phyloP scores from a whole-genome alignment of 2,113 vertebrate genomes.

The Indicator maculatus region DNA sequence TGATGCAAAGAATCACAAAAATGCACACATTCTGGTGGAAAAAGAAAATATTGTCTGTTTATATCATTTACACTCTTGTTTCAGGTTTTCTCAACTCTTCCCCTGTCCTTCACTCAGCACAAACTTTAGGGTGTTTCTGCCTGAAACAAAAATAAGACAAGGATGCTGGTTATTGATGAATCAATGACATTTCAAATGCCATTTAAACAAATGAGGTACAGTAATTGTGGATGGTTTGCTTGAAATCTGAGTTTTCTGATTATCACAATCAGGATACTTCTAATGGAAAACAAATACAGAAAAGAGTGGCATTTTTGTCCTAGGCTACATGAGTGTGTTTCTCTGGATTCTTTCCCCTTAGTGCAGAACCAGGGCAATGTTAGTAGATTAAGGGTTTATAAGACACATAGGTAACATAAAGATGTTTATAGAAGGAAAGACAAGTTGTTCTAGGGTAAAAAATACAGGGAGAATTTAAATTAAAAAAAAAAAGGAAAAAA shows the following conservation, averaged over 20 bases:
- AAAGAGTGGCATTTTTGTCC: not conserved
- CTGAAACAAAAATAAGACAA: not conserved
- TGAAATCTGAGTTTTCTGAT: not conserved
- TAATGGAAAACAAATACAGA: not conserved
- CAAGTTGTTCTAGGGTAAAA: not conserved
- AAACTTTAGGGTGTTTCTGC: not conserved
- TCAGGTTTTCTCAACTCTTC: not conserved
- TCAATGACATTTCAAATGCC: not conserved
- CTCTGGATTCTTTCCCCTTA: not conserved
- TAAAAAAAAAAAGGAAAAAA: not conserved
- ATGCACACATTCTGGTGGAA: not conserved
- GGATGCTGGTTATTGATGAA: not conserved
- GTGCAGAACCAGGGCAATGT: not conserved
- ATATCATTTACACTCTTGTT: not conserved
- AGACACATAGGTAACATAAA: not conserved
- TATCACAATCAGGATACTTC: not conserved
- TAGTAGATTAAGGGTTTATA: not conserved
- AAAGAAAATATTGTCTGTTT: not conserved
- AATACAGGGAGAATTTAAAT: not conserved
- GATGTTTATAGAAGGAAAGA: not conserved
- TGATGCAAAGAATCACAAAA: not conserved
- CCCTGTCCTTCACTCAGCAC: not conserved
- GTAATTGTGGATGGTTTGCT: not conserved
- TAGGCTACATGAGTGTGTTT: not conserved
- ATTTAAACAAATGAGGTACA: not conserved